These are phyloP conservation scores for Cremastinae sp. DNA, from an alignment of 2,888 invertebrate species.

Conservation along the genomic window DNA sequence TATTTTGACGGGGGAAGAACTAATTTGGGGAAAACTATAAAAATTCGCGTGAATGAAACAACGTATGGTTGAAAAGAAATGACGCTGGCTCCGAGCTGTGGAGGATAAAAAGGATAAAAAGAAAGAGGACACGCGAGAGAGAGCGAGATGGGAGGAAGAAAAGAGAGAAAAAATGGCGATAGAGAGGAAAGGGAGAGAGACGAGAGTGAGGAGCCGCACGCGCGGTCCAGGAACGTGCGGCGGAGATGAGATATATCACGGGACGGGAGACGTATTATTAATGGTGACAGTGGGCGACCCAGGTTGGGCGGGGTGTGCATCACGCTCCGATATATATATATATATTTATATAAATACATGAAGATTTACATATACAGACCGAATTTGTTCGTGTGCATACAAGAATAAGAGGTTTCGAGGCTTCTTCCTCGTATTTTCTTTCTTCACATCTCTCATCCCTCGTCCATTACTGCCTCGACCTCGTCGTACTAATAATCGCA, in stretches of 20 bases:
- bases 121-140: conserved; percentile 49
- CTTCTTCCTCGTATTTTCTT: conserved; percentile 65
- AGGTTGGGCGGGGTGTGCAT: conserved; percentile 79
- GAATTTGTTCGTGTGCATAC: neutral
- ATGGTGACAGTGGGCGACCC: conserved; percentile 81
- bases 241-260: conserved; percentile 80
- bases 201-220: conserved; percentile 61
- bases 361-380: neutral
- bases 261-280: conserved; percentile 80
- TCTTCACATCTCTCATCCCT: conserved; percentile 35
- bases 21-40: too few species aligned
- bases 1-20: too few species aligned
- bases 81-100: neutral
- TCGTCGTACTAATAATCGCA: conserved; percentile 34
- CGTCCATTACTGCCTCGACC: conserved; percentile 34
- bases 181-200: conserved; percentile 42
- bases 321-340: conserved; percentile 43
- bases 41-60: too few species aligned
- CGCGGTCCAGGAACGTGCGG: conserved; percentile 67
- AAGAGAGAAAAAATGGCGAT: conserved; percentile 10
- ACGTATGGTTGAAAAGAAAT: neutral
- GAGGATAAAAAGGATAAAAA: conserved; percentile 67
- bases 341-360: conserved; percentile 8
- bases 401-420: conserved; percentile 32
- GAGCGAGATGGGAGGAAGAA: conserved; percentile 33